Conservation (phyloP, 1,140 invertebrate genomes). For the Zaprionus davidi region DNA sequence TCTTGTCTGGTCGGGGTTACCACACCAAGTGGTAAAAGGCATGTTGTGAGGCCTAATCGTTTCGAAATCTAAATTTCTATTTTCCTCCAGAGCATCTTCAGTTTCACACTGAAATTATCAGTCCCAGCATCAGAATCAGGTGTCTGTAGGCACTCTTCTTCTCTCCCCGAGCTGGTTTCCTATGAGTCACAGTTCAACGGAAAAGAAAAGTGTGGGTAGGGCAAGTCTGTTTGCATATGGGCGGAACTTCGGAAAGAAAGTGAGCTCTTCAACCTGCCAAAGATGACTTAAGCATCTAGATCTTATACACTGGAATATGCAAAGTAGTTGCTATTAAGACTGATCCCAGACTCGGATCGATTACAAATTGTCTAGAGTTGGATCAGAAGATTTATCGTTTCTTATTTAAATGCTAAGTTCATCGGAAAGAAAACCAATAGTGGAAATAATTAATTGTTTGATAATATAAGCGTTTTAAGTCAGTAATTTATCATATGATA, state of each 20-base stretch:
- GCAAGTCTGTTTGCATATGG: slow-evolving; percentile 47
- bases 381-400: slow-evolving; percentile 20
- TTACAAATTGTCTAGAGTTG: slow-evolving; percentile 14
- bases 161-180: slow-evolving; percentile 5
- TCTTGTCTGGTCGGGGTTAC: slow-evolving; percentile 2
- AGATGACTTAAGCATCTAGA: slow-evolving; percentile 68
- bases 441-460: neutral
- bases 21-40: slow-evolving; percentile 50
- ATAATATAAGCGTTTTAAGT: neutral
- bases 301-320: slow-evolving; percentile 24
- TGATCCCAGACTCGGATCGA: slow-evolving; percentile 13
- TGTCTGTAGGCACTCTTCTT: slow-evolving; percentile 18
- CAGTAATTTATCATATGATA: neutral
- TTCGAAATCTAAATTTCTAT: slow-evolving; percentile 69
- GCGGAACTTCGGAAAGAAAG: slow-evolving; percentile 67
- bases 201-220: slow-evolving; percentile 69
- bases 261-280: slow-evolving; percentile 65
- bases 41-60: slow-evolving; percentile 66
- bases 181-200: slow-evolving; percentile 60
- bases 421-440: neutral
- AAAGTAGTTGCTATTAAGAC: slow-evolving; percentile 30
- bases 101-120: slow-evolving; percentile 48
- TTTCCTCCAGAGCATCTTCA: slow-evolving; percentile 34
- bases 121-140: slow-evolving; percentile 28
- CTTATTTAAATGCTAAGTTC: slow-evolving; percentile 24